These are phyloP conservation scores for Troides aeacus DNA, from an alignment of 2,888 invertebrate species.

Conservation along the genomic window DNA sequence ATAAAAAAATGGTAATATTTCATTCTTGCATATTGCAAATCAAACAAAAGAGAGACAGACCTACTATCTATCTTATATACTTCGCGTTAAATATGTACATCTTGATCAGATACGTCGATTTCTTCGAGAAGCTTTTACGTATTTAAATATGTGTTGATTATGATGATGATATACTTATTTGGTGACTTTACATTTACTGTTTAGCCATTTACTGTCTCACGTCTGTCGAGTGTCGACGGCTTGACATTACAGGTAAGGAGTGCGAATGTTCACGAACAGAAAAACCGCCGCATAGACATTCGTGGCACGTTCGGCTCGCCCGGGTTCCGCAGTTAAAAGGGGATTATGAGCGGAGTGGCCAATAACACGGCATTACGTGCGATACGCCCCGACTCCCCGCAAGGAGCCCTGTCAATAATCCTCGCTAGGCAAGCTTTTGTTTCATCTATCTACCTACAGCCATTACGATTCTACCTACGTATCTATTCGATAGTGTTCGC, in stretches of 20 bases:
- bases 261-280: slow-evolving; percentile 65
- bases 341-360: slow-evolving; percentile 75
- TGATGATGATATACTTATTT: not conserved
- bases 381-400: slow-evolving; percentile 41
- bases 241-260: slow-evolving; percentile 54
- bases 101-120: not conserved
- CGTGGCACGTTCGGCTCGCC: slow-evolving; percentile 61
- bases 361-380: slow-evolving; percentile 66
- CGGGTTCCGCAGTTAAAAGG: slow-evolving; percentile 71
- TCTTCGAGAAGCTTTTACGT: not conserved
- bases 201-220: not conserved
- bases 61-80: no score
- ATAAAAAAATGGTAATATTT: not conserved
- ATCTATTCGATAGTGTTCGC: not conserved
- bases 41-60: no score
- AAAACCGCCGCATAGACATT: slow-evolving; percentile 57
- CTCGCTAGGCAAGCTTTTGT: slow-evolving; percentile 53
- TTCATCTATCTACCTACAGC: slow-evolving; percentile 31
- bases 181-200: not conserved
- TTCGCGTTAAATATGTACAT: not conserved
- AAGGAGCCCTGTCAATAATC: slow-evolving; percentile 53
- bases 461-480: slow-evolving; percentile 13
- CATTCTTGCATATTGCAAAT: not conserved
- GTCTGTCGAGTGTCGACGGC: slow-evolving; percentile 40
- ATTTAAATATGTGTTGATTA: not conserved